phyloP scores from a whole-genome alignment of 2,113 vertebrate genomes.

The Lepus americanus region DNA sequence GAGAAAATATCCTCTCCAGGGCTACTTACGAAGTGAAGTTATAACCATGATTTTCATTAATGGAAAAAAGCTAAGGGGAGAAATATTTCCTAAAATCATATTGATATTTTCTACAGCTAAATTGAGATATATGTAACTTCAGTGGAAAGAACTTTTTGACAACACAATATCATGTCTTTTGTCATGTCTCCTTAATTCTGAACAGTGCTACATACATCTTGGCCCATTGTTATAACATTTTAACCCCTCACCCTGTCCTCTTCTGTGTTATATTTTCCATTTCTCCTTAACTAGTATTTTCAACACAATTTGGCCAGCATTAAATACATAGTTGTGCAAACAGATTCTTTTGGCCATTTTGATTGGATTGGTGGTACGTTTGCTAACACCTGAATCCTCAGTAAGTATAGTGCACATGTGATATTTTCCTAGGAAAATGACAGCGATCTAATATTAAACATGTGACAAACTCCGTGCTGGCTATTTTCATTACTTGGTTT shows the following conservation, averaged over 20 bases:
- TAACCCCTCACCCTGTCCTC: rapidly evolving
- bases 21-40: constrained; percentile 7
- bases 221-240: not conserved
- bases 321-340: not conserved
- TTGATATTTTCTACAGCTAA: not conserved
- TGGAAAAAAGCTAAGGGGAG: not conserved
- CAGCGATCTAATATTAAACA: not conserved
- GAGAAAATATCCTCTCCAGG: not conserved
- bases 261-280: not conserved
- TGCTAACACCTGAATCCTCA: not conserved
- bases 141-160: not conserved
- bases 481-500: not conserved
- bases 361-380: not conserved
- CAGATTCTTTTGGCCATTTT: not conserved
- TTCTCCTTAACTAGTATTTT: not conserved
- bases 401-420: not conserved
- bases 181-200: not conserved
- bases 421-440: not conserved
- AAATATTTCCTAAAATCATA: not conserved
- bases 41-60: not conserved
- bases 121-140: not conserved
- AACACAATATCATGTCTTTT: not conserved
- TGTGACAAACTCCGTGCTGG: not conserved
- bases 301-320: not conserved
- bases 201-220: not conserved